These are phyloP conservation scores for Lordiphosa andalusiaca DNA, from an alignment of 2,888 invertebrate genomes.

Conservation along the genomic window DNA sequence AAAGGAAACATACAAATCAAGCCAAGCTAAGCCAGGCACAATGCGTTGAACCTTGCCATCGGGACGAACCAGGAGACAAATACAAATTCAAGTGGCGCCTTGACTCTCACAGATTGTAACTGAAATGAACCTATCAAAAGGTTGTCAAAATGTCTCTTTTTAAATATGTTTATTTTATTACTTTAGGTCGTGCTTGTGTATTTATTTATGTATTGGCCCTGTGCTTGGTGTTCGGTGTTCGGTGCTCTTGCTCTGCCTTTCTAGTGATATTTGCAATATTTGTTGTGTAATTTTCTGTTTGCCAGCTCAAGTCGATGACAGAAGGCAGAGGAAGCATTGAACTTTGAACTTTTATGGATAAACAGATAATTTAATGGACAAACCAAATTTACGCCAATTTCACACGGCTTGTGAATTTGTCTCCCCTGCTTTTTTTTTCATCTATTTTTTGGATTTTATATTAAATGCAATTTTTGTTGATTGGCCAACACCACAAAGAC, in stretches of 20 bases:
- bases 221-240: background rate
- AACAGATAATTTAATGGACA: constrained; percentile 25
- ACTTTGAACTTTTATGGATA: constrained; percentile 64
- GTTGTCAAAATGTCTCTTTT: constrained; percentile 75
- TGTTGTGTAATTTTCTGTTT: constrained; percentile 65
- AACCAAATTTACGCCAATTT: constrained; percentile 14
- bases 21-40: constrained; percentile 26
- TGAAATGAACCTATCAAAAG: constrained; percentile 72
- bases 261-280: constrained; percentile 34
- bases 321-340: constrained; percentile 46
- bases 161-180: constrained; percentile 75
- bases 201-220: constrained; percentile 61
- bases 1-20: constrained; percentile 39
- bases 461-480: constrained; percentile 40
- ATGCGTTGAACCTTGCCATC: constrained; percentile 55
- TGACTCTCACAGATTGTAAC: constrained; percentile 22
- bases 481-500: constrained; percentile 45
- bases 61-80: constrained; percentile 12
- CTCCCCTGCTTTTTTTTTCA: background rate
- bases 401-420: constrained; percentile 7
- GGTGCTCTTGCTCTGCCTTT: constrained; percentile 1
- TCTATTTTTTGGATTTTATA: constrained; percentile 12
- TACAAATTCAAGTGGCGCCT: constrained; percentile 30
- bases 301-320: constrained; percentile 53
- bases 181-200: constrained; percentile 50